Evolutionary conservation across 2,113 vertebrate genomes (phyloP).

Genomic region (Bagarius yarrelli): DNA sequence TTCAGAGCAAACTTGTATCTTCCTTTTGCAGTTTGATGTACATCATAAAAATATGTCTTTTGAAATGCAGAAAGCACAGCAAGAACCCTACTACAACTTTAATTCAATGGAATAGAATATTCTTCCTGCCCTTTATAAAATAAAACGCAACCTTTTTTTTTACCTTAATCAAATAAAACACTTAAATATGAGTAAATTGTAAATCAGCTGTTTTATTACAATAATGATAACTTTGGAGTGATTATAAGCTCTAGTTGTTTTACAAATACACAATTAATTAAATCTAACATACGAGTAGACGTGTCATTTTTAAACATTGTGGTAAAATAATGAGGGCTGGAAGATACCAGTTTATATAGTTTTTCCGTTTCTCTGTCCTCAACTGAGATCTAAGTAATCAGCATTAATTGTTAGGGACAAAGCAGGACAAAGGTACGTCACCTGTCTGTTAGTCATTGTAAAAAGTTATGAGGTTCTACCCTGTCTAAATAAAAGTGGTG

Average conservation of each 20-base stretch:
- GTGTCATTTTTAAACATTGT: too few species aligned
- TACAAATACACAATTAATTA: not conserved
- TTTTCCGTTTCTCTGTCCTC: too few species aligned
- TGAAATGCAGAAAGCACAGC: not conserved
- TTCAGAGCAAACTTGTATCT: conserved; percentile 17
- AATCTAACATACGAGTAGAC: too few species aligned
- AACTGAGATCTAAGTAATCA: too few species aligned
- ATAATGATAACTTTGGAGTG: not conserved
- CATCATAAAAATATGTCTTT: conserved; percentile 2
- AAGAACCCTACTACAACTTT: not conserved
- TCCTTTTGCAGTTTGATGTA: conserved; percentile 9
- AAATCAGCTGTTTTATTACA: not conserved
- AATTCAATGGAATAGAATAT: not conserved
- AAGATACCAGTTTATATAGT: too few species aligned
- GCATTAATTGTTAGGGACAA: too few species aligned
- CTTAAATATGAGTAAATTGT: not conserved
- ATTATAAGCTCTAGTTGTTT: not conserved
- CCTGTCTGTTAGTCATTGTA: not conserved
- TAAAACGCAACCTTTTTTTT: not conserved
- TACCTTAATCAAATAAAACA: not conserved
- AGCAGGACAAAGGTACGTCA: too few species aligned
- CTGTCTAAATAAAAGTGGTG: not conserved
- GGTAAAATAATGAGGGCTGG: too few species aligned
- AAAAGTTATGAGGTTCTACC: not conserved
- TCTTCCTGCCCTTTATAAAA: not conserved